Evolutionary conservation across 2,888 invertebrate species (phyloP), one percentile per base, ranked within the genome.

Genomic region (Megamerina dolium): DNA sequence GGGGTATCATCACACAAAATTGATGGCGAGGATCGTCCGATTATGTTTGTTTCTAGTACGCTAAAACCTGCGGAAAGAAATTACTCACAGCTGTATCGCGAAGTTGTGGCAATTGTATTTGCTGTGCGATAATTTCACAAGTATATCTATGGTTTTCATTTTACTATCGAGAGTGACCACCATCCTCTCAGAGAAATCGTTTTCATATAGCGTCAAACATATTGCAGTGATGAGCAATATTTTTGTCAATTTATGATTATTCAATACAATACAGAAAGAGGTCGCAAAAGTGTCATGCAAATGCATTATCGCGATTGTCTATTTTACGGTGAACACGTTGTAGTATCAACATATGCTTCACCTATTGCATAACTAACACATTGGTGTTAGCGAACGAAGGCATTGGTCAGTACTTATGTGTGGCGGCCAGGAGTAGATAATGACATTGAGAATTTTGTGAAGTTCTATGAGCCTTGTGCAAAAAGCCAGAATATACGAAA

Each of bases 81-180:
- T 20, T 60, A 64, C 49, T 65, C 56, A 2, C 59, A 61, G 34
- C 41, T 58, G n/a, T 56, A 63, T 29, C 46, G 54, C 6, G 60
- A 63, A 53, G 66, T 63, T 3, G 51, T 68, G 8, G 60, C 61
- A 12, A 54, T 71, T 4, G 50, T 69, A 12, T 71, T 56, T 46
- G 69, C 64, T 2, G 58, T 70, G 2, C 55, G 58, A 19, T 63
- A 63, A 50, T 73, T 72, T 53, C 63, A 68, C 38, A 54, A 64
- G 18, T 73, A 66, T 49, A 33, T 73, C 3, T 68, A 57, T 51
- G 73, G 21, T 21, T 46, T 39, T 54, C 48, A 12, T n/a, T 47
- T 47, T 26, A 35, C 23, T 10, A 43, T 43, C 14, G 40, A 43
- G 14, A 40, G 41, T 9, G 60, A 62, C 40, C 47, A 47, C 35